Conservation (phyloP, 2,797 vertebrate genomes). For the Bryconaethiops microstoma region DNA sequence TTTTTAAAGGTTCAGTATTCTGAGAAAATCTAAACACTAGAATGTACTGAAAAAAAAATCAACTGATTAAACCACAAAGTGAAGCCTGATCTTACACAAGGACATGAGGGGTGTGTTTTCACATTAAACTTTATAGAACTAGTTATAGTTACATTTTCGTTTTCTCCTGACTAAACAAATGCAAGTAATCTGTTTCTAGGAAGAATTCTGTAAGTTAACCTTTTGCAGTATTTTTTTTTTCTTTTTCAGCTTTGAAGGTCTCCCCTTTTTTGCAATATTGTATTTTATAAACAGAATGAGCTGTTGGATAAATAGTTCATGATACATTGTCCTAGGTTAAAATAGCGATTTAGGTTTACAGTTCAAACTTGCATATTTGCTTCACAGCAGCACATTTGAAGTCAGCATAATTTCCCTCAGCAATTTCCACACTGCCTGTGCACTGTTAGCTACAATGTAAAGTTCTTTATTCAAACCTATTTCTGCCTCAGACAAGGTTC, state of each 20-base stretch:
- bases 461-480: slow-evolving; percentile 25
- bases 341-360: slow-evolving; percentile 22
- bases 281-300: slow-evolving; percentile 55
- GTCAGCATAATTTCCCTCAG: slow-evolving; percentile 25
- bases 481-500: background rate
- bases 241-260: background rate
- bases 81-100: background rate
- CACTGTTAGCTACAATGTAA: slow-evolving; percentile 47
- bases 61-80: background rate
- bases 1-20: slow-evolving; percentile 37
- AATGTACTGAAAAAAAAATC: background rate
- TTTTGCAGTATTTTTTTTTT: no score
- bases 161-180: background rate
- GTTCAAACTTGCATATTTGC: slow-evolving; percentile 24
- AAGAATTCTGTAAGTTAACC: background rate
- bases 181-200: background rate
- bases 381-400: slow-evolving; percentile 13
- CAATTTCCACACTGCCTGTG: background rate
- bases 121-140: no score
- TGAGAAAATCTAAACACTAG: background rate
- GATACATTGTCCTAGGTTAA: slow-evolving; percentile 20
- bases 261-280: slow-evolving; percentile 68
- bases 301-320: slow-evolving; percentile 16
- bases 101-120: background rate
- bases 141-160: no score